Evolutionary conservation across 2,797 vertebrate genomes (phyloP).

Genomic region (Taeniopygia guttata): DNA sequence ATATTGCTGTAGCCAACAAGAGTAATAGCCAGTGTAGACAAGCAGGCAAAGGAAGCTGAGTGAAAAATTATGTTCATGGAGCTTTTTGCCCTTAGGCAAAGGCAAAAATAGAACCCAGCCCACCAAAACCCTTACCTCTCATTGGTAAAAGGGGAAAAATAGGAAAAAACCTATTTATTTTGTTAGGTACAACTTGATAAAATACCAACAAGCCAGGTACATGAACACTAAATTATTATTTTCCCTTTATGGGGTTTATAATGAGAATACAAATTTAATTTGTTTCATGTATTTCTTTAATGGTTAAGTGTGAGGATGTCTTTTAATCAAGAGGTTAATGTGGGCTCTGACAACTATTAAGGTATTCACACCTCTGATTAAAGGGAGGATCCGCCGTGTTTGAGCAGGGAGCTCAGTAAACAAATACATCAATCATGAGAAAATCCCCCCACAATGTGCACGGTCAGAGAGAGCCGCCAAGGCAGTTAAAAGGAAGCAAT

Average conservation of each 20-base stretch:
- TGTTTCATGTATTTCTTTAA: neutral
- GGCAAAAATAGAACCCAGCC: neutral
- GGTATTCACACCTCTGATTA: conserved; percentile 69
- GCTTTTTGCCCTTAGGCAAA: conserved; percentile 28
- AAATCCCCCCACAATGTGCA: conserved; percentile 38
- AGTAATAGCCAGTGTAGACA: neutral
- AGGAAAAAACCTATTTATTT: neutral
- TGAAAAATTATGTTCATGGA: conserved; percentile 21
- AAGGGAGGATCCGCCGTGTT: conserved; percentile 34
- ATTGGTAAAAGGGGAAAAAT: neutral
- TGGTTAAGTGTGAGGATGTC: neutral
- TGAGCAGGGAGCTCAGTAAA: conserved; percentile 39
- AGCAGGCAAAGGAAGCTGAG: neutral
- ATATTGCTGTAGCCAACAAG: neutral
- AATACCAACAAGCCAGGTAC: neutral
- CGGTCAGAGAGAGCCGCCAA: conserved; percentile 42
- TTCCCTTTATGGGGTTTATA: neutral
- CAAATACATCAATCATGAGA: conserved; percentile 62
- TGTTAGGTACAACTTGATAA: neutral
- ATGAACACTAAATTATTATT: neutral
- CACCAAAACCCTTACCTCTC: neutral
- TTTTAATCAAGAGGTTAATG: conserved; percentile 55
- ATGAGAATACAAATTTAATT: neutral
- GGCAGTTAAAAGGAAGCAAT: conserved; percentile 68
- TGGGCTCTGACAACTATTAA: conserved; percentile 50